Base-by-base conservation (phyloP, 1,140 invertebrate species). In the Bradysia coprophila region DNA sequence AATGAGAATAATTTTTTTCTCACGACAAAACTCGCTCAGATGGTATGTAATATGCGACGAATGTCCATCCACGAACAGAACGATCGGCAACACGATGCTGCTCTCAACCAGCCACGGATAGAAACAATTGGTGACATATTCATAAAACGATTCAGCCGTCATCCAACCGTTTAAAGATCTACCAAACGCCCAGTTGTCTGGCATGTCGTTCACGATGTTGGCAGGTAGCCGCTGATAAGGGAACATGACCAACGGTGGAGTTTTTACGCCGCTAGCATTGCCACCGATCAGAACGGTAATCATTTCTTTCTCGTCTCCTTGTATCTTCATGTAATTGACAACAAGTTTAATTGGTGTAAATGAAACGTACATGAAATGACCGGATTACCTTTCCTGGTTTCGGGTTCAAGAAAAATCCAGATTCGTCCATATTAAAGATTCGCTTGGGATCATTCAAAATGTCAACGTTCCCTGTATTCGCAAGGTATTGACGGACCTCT, bases 61-160 rank as follows among this genome's bases (percentile, higher is more conserved):
- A 43, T 64, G 61, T 6, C 59, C 59, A 51, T 65, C 63, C 8
- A 64, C 36, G 54, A 61, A 66, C 15, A 65, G 49, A 20, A 60
- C 45, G 24, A 61, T 45, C 20, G 61, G 58, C 34, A 38, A 28
- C 46, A 41, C 19, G 16, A 61, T 54, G 28, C 48, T 44, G 41
- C 51, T 47, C 38, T 55, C 54, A 11, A 48, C 45, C 34, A 28
- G 24, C 24, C 24, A 8, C 6, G 24, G 24, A 28, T 52, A 32
- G 44, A 64, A 62, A 9, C 54, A 44, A 44, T 64, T 59, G 10
- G 49, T 43, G 11, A 65, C 49, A 41, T 57, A 66, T 45, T 66
- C 59, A 44, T 53, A 64, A 49, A 66, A 66, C 1, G 51, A 47
- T 46, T 53, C 49, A 21, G 36, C 44, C 10, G 45, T 61, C 59